phyloP scores from a whole-genome alignment of 2,113 vertebrate species.

The Pagrus major region DNA sequence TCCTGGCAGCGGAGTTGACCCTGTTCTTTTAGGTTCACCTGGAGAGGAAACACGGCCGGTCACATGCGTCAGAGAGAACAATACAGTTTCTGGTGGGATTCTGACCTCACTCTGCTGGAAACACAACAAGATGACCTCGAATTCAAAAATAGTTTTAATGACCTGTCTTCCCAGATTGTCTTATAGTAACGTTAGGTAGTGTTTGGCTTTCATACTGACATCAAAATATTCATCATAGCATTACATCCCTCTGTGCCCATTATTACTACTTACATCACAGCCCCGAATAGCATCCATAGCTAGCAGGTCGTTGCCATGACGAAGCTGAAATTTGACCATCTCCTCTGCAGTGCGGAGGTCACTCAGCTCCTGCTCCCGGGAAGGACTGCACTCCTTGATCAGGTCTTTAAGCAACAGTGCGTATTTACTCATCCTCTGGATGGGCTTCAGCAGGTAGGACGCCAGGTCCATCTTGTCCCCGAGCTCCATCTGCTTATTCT shows the following conservation, averaged over 20 bases:
- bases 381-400: constrained; percentile 91
- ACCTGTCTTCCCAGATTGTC: background rate
- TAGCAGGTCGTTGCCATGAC: constrained; percentile 95
- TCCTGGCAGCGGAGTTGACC: constrained; percentile 89
- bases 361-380: constrained; percentile 89
- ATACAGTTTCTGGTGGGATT: constrained; percentile 48
- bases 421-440: constrained; percentile 98
- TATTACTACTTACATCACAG: constrained; percentile 90
- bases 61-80: constrained; percentile 71
- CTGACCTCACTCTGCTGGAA: constrained; percentile 46
- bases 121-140: constrained; percentile 48
- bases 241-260: background rate
- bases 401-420: constrained; percentile 94
- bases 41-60: constrained; percentile 58
- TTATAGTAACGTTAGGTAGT: background rate
- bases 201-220: constrained; percentile 1
- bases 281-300: constrained; percentile 97
- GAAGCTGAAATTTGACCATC: constrained; percentile 96
- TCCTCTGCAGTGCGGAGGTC: constrained; percentile 91
- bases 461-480: constrained; percentile 97
- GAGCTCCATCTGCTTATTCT: constrained; percentile 94
- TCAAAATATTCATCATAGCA: background rate
- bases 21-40: constrained; percentile 91
- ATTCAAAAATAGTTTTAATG: constrained; percentile 45
- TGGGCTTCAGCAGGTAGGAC: constrained; percentile 96